Conservation (phyloP, 1,140 invertebrate species). For the Carposina sasakii region DNA sequence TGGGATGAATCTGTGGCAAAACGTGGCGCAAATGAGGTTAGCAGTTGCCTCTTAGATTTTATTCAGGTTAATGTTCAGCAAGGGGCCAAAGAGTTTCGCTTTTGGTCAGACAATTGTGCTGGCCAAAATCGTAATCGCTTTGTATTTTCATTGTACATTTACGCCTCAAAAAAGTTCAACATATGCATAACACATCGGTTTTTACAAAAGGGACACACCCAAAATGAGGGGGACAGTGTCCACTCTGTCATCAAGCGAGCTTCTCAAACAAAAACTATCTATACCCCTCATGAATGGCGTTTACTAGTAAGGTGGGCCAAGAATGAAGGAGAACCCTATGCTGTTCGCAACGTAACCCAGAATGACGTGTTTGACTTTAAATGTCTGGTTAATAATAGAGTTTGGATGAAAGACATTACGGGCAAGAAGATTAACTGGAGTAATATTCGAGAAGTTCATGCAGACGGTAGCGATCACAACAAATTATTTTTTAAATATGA, state of each 20-base stretch:
- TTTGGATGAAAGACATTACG: no score
- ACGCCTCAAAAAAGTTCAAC: conserved; percentile 22
- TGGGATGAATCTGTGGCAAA: conserved; percentile 30
- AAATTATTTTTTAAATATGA: conserved; percentile 17
- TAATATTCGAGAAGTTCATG: no score
- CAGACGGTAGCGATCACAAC: conserved; percentile 10
- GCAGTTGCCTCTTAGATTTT: conserved; percentile 25
- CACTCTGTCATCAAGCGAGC: conserved; percentile 37
- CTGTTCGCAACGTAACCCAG: no score
- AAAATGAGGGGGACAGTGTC: conserved; percentile 37
- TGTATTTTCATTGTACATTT: conserved; percentile 28
- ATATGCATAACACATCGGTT: conserved; percentile 29
- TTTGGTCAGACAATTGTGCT: conserved; percentile 44
- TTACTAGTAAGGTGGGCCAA: conserved; percentile 27
- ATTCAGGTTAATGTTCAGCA: conserved; percentile 20
- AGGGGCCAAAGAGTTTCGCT: conserved; percentile 30
- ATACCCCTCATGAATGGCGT: conserved; percentile 29
- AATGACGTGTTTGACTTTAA: no score
- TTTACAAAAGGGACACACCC: conserved; percentile 34
- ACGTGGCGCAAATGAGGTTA: conserved; percentile 30
- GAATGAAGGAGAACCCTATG: no score
- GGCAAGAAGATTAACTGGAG: no score
- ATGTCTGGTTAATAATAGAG: no score
- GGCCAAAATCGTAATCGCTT: conserved; percentile 43
- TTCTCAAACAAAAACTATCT: conserved; percentile 26